Percentiles rank a stretch among this genome's conserved stretches.
These are phyloP conservation scores for Corbicula japonica DNA, from an alignment of 2,888 invertebrate genomes.

Conservation along the genomic window DNA sequence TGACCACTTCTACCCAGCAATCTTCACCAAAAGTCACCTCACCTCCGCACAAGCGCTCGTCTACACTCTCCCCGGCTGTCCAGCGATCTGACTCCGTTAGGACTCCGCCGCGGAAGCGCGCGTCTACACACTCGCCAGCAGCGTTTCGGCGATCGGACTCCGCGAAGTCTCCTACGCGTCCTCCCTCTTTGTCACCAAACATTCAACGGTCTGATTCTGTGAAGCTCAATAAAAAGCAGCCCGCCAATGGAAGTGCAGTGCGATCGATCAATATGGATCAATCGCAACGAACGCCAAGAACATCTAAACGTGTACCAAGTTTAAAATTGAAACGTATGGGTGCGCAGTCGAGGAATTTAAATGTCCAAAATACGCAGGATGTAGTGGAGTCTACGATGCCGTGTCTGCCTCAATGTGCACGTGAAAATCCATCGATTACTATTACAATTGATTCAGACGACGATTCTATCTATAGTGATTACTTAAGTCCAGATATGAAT, in stretches of 20 bases:
- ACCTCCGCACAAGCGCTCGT: too few species aligned
- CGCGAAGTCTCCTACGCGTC: too few species aligned
- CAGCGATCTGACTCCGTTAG: too few species aligned
- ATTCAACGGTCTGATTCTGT: conserved; percentile 81
- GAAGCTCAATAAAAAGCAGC: conserved; percentile 75
- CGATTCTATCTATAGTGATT: conserved; percentile 83
- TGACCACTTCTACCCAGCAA: too few species aligned
- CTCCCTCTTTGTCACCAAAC: too few species aligned
- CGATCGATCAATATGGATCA: conserved; percentile 65
- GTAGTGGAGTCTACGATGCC: conserved; percentile 75
- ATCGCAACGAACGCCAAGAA: conserved; percentile 70
- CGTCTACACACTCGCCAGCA: too few species aligned
- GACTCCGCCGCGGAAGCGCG: too few species aligned
- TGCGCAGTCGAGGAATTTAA: conserved; percentile 59
- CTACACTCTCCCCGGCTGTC: too few species aligned
- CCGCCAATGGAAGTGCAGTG: conserved; percentile 80
- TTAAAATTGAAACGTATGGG: conserved; percentile 82
- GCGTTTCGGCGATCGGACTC: too few species aligned
- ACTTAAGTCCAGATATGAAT: conserved; percentile 84
- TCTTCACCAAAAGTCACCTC: too few species aligned
- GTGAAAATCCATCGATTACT: conserved; percentile 83
- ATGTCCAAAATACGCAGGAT: conserved; percentile 58
- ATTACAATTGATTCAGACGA: conserved; percentile 84
- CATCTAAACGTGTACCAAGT: conserved; percentile 81
- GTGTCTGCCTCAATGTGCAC: conserved; percentile 73